These are phyloP conservation scores for Drosophila anomalipes DNA, from an alignment of 2,888 invertebrate species.

Conservation along the genomic window DNA sequence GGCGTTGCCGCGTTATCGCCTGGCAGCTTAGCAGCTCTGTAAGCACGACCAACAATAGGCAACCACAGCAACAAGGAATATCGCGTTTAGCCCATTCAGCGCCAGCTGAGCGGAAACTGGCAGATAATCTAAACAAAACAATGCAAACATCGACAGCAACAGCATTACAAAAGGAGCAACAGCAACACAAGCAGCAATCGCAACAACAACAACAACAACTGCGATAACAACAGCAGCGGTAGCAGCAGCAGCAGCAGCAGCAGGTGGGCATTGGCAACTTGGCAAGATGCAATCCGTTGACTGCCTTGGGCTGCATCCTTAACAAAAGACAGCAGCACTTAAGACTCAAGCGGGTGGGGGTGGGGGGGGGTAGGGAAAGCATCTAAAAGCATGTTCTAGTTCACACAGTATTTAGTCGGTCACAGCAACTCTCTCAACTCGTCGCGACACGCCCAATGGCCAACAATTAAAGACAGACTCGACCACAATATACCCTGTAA, in stretches of 20 bases:
- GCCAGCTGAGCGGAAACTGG: slow-evolving; percentile 60
- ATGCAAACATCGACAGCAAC: slow-evolving; percentile 35
- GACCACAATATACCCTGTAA: slow-evolving; percentile 6
- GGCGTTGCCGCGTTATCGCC: background rate
- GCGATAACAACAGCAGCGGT: slow-evolving; percentile 1
- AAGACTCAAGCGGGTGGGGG: slow-evolving; percentile 12
- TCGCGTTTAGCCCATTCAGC: slow-evolving; percentile 41
- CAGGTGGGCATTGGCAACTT: slow-evolving; percentile 6
- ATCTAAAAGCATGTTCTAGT: slow-evolving; percentile 46
- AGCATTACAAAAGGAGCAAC: background rate
- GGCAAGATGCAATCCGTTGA: slow-evolving; percentile 26
- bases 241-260: slow-evolving; percentile 8
- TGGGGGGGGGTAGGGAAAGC: background rate
- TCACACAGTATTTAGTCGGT: slow-evolving; percentile 34
- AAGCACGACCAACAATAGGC: slow-evolving; percentile 34
- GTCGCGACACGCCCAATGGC: background rate
- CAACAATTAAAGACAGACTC: background rate
- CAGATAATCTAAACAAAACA: slow-evolving; percentile 63
- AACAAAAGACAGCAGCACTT: slow-evolving; percentile 23
- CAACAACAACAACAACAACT: too few relatives aligned
- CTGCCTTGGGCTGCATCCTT: slow-evolving; percentile 19
- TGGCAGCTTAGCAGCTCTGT: slow-evolving; percentile 39
- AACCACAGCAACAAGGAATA: slow-evolving; percentile 16
- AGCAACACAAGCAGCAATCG: background rate
- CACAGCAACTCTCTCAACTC: slow-evolving; percentile 21